These are phyloP conservation scores for Monomorium pharaonis DNA, from an alignment of 1,140 invertebrate genomes.

Conservation along the genomic window DNA sequence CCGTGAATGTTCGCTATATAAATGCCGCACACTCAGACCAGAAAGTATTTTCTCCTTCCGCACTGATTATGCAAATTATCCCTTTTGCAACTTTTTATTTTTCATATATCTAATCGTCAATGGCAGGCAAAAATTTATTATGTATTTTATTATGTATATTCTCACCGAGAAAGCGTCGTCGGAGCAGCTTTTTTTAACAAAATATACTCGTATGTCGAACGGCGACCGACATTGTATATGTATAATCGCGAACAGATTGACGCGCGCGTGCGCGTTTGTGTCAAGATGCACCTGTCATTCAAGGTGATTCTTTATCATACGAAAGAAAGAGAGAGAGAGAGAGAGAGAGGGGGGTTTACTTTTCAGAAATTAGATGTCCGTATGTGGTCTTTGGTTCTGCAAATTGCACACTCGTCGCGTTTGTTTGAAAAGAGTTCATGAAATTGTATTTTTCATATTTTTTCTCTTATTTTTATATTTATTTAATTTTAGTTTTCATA, in stretches of 20 bases:
- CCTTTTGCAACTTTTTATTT: neutral
- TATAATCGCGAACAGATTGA: conserved; percentile 10
- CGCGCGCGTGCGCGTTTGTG: neutral
- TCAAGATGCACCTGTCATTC: conserved; percentile 38
- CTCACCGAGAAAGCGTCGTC: too few relatives aligned
- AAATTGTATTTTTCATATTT: neutral
- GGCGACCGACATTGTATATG: neutral
- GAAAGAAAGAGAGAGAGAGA: too few relatives aligned
- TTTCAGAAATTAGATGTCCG: conserved; percentile 14
- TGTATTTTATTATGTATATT: neutral
- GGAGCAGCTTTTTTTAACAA: neutral
- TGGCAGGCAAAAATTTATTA: neutral
- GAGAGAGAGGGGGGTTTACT: conserved; percentile 22
- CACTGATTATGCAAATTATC: neutral
- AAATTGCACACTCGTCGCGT: neutral
- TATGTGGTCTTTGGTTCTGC: neutral
- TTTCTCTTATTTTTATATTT: neutral
- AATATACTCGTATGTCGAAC: neutral
- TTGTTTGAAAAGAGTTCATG: neutral
- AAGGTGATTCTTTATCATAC: conserved; percentile 48
- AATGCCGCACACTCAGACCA: neutral
- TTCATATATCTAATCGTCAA: neutral
- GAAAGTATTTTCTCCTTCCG: neutral
- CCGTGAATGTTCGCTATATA: conserved; percentile 48
- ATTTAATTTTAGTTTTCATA: neutral